phyloP scores from a whole-genome alignment of 2,888 invertebrate genomes.

The Aphrophora alni region DNA sequence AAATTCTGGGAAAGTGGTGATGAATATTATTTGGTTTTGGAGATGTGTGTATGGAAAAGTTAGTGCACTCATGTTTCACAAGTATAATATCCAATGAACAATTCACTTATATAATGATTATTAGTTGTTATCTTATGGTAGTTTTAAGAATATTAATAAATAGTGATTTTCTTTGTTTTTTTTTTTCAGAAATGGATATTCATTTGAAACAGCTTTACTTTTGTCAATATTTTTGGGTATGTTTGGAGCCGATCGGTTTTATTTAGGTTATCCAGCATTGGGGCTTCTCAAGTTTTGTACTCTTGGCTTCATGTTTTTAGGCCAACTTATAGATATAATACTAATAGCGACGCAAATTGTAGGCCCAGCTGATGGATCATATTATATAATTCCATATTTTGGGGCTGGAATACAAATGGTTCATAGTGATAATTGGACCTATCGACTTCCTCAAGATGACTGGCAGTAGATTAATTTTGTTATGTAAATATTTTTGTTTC shows the following conservation, averaged over 20 bases:
- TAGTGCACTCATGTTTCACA: no score
- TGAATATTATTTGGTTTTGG: no score
- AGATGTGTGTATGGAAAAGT: no score
- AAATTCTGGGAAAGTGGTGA: no score
- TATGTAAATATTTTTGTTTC: background rate
- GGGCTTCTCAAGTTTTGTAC: constrained; percentile 95
- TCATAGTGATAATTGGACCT: constrained; percentile 84
- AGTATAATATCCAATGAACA: no score
- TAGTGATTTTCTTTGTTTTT: no score
- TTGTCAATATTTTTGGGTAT: constrained; percentile 97
- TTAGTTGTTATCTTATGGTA: no score
- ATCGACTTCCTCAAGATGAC: constrained; percentile 78
- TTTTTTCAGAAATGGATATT: constrained; percentile 87
- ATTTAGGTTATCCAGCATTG: constrained; percentile 96
- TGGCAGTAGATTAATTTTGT: constrained; percentile 59
- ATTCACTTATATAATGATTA: no score
- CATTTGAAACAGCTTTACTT: constrained; percentile 88
- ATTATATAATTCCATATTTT: constrained; percentile 92
- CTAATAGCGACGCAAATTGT: constrained; percentile 94
- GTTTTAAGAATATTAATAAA: no score
- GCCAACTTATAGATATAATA: constrained; percentile 93
- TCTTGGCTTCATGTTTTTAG: constrained; percentile 94
- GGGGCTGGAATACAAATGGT: constrained; percentile 86
- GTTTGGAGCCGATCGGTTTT: constrained; percentile 97
- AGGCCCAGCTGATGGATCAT: constrained; percentile 93